Conservation (phyloP, 2,797 vertebrate species). For the Mionectes olivaceus region DNA sequence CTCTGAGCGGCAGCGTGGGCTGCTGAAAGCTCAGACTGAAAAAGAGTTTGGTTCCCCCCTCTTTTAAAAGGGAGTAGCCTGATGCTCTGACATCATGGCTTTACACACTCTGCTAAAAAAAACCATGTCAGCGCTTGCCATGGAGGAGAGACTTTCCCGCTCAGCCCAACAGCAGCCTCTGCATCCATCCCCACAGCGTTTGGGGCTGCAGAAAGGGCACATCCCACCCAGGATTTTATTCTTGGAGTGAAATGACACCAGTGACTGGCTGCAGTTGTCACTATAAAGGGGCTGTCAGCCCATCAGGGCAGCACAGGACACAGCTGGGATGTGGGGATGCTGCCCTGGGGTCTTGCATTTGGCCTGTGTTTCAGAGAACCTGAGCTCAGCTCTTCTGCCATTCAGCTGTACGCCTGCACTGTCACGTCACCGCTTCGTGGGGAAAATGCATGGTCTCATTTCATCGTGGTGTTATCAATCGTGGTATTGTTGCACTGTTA, state of each 20-base stretch:
- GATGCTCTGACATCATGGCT: constrained; percentile 1
- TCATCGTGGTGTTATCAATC: neutral
- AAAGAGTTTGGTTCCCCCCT: neutral
- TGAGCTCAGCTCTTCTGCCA: neutral
- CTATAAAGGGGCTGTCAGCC: neutral
- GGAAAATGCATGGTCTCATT: neutral
- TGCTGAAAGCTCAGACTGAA: constrained; percentile 2
- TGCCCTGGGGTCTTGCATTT: neutral
- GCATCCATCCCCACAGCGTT: rapidly evolving
- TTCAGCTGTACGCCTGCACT: neutral
- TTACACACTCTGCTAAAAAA: neutral
- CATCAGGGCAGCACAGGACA: rapidly evolving
- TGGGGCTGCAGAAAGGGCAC: neutral
- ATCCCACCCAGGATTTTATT: neutral
- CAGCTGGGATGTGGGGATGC: neutral
- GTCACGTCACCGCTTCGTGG: neutral
- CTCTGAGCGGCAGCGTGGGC: neutral
- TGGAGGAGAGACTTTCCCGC: neutral
- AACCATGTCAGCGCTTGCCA: neutral
- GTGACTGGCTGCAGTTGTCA: neutral
- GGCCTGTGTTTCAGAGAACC: neutral
- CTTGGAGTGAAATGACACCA: neutral
- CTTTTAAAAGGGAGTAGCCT: neutral
- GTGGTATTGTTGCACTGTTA: neutral
- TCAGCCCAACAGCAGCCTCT: neutral